Percentiles rank a stretch among this genome's conserved stretches.
Evolutionary conservation across 2,113 vertebrate species (phyloP).

Genomic region (Rhodinocichla rosea): DNA sequence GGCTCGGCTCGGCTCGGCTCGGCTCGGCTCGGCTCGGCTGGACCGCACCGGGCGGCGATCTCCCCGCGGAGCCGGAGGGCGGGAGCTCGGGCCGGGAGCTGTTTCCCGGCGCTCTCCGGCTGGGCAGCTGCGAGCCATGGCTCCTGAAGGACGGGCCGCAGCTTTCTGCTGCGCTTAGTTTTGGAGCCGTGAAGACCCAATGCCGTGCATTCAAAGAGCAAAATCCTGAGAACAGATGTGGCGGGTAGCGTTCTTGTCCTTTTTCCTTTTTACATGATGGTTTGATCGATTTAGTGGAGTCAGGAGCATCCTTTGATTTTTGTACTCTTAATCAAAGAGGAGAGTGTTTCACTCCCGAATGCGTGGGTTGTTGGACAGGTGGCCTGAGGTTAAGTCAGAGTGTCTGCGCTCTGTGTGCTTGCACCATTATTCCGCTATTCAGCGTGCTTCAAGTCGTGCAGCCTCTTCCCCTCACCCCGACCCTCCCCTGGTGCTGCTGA

Average conservation of each 20-base stretch:
- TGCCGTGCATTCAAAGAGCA: neutral
- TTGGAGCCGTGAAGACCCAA: neutral
- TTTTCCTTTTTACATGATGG: neutral
- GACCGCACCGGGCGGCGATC: fast-evolving
- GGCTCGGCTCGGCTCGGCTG: too few species aligned
- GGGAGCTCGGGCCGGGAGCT: neutral
- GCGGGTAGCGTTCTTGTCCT: neutral
- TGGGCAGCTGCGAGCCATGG: neutral
- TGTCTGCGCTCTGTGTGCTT: neutral
- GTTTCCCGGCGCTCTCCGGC: fast-evolving
- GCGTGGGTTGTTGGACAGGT: neutral
- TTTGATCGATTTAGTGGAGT: neutral
- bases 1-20: too few species aligned
- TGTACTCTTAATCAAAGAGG: neutral
- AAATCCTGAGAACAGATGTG: neutral
- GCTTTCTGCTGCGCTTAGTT: neutral
- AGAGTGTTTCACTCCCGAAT: neutral
- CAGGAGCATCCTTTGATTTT: neutral
- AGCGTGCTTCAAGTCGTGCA: fast-evolving
- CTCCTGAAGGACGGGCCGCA: neutral
- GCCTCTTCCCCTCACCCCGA: neutral
- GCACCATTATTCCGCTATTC: neutral
- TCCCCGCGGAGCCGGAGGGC: neutral
- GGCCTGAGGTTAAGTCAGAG: neutral
- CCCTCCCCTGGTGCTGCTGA: neutral